phyloP scores from a whole-genome alignment of 2,113 vertebrate species.

The Actinemys pallida region DNA sequence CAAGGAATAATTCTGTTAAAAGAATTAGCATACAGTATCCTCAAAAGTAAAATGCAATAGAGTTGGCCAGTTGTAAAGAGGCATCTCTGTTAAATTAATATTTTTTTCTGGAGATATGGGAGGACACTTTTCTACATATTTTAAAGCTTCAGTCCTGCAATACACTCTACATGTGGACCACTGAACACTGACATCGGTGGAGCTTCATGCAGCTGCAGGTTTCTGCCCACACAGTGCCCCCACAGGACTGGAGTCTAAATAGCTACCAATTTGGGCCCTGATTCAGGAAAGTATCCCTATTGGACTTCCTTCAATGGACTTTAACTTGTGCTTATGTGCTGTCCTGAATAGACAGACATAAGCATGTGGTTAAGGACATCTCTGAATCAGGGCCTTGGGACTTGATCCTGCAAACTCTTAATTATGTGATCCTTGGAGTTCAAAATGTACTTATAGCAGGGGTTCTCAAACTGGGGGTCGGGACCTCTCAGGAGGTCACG shows the following conservation, averaged over 20 bases:
- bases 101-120: neutral
- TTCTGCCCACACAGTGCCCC: neutral
- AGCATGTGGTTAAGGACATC: neutral
- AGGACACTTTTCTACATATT: conserved; percentile 15
- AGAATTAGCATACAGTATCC: conserved; percentile 24
- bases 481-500: no score
- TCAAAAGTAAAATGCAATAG: conserved; percentile 36
- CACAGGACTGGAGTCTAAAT: neutral
- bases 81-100: conserved; percentile 28
- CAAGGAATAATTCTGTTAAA: conserved; percentile 50
- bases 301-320: neutral
- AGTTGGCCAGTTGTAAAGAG: neutral
- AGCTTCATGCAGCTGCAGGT: neutral
- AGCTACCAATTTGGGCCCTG: neutral
- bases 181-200: neutral
- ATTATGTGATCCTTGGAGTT: neutral
- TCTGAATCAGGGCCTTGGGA: neutral
- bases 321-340: neutral
- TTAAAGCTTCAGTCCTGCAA: neutral
- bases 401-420: neutral
- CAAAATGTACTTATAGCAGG: neutral
- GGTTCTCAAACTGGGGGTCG: no score
- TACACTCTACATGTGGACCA: neutral
- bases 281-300: neutral
- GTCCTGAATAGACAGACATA: neutral